A percentile compares a stretch with the other conserved stretches of the same genome.
Conservation (phyloP, 1,140 invertebrate species). For the Scaptomyza montana region DNA sequence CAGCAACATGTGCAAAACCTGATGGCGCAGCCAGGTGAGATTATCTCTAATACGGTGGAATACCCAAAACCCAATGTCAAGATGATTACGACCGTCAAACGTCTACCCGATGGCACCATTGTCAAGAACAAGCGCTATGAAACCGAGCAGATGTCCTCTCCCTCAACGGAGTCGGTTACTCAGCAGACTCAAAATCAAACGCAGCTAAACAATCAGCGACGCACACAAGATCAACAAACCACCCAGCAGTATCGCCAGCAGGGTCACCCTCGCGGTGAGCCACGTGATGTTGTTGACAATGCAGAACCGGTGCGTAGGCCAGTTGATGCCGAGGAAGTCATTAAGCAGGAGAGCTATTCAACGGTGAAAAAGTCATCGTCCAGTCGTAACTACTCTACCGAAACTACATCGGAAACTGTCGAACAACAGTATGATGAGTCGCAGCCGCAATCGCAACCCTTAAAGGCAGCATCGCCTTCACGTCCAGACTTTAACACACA, state of each 20-base stretch:
- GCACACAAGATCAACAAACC: constrained; percentile 35
- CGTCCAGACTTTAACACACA: constrained; percentile 53
- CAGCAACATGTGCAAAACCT: constrained; percentile 78
- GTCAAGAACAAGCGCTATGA: constrained; percentile 87
- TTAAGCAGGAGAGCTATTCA: constrained; percentile 70
- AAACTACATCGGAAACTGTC: constrained; percentile 78
- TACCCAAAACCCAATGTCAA: constrained; percentile 87
- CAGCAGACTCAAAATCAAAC: constrained; percentile 27
- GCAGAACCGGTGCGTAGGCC: constrained; percentile 41
- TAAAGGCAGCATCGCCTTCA: constrained; percentile 20
- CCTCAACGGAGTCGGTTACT: constrained; percentile 19
- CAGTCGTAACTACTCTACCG: constrained; percentile 72
- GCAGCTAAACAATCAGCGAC: constrained; percentile 35
- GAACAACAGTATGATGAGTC: constrained; percentile 57
- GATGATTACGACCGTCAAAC: constrained; percentile 87
- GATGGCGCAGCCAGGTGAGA: constrained; percentile 78
- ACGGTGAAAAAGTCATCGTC: constrained; percentile 67
- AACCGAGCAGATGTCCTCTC: constrained; percentile 82
- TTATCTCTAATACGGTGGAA: constrained; percentile 86
- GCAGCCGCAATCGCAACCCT: neutral
- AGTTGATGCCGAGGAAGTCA: constrained; percentile 45
- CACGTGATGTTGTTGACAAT: constrained; percentile 70
- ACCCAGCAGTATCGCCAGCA: neutral
- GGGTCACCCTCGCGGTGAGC: constrained; percentile 47
- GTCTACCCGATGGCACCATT: constrained; percentile 87